These are phyloP conservation scores for Meles meles DNA, from an alignment of 2,113 vertebrate species.

Conservation along the genomic window DNA sequence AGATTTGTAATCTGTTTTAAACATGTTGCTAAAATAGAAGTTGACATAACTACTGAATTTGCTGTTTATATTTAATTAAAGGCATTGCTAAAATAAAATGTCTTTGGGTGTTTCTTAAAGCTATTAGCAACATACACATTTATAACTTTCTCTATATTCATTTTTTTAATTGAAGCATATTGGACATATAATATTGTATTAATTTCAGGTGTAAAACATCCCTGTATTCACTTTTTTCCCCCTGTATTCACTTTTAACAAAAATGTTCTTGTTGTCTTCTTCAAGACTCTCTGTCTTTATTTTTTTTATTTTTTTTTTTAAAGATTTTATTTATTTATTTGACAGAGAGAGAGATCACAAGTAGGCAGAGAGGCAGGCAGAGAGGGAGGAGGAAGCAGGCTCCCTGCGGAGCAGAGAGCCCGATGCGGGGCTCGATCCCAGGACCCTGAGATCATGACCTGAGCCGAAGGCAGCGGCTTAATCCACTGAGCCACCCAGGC, in stretches of 20 bases:
- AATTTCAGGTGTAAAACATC: background rate
- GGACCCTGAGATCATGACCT: too few species aligned
- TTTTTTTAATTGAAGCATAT: background rate
- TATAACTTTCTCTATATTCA: slow-evolving; percentile 13
- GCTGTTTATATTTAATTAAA: slow-evolving; percentile 53
- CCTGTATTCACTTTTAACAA: slow-evolving; percentile 14
- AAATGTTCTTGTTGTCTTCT: background rate
- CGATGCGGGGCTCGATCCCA: too few species aligned
- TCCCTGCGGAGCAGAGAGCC: too few species aligned
- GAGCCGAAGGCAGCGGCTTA: too few species aligned
- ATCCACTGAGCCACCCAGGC: too few species aligned
- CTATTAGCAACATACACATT: background rate
- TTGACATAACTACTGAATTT: slow-evolving; percentile 47
- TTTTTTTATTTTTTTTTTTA: background rate
- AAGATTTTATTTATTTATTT: too few species aligned
- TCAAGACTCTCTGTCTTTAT: background rate
- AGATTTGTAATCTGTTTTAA: slow-evolving; percentile 53
- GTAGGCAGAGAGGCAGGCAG: too few species aligned
- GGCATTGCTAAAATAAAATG: slow-evolving; percentile 38
- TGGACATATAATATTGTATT: background rate
- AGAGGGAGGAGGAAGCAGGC: too few species aligned
- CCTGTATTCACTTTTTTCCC: background rate
- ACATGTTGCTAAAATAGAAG: slow-evolving; percentile 50
- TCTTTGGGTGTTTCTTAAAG: background rate
- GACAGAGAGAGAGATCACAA: too few species aligned